Base-by-base conservation (phyloP, 2,113 vertebrate genomes). In the Panthera uncia region DNA sequence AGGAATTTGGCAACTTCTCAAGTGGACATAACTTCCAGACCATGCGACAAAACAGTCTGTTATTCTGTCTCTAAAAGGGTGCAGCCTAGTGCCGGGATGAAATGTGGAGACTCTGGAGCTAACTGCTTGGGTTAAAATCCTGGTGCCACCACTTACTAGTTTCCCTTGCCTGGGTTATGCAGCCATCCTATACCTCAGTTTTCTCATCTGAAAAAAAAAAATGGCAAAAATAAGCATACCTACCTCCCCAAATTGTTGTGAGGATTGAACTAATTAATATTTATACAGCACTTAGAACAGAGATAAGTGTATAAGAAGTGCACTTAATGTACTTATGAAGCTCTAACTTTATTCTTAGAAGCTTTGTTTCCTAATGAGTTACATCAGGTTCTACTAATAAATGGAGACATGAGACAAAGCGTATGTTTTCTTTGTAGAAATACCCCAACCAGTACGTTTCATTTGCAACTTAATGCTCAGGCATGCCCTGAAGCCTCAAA, bases 391-490 rank as follows among this genome's bases (percentile, higher is more conserved):
- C 25, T 68, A 71, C 48, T 85, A 33, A 36, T 89, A 86, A 79
- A 8, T 68, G 33, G 16, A 89, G 7, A 55, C 5, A 31, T 85
- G 55, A 97, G 89, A 73, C 38, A 33, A 65, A 71, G 68, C 25
- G 7, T 73, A 48, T 78, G 23, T 91, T 82, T 92, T 94, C 31
- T 86, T 45, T 78, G 55, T 13, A 65, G 68, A 95, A 95, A n/a
- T 66, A 74, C 9, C 29, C 8, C 52, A 76, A 29, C 68, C 11
- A 65, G 33, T 27, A 61, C 27, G 10, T 92, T 95, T 90, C 33
- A 33, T 93, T 94, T 36, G 3, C 65, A 84, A 38, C 66, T 6
- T 31, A n/a, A 73, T 55, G n/a, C 15, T 91, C n/a, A 71, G 41
- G 31, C 15, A 4, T 85, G 61, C 66, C 68, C 50, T 71, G 61